phyloP scores from a whole-genome alignment of 1,140 invertebrate genomes.

The Ridgeia piscesae region DNA sequence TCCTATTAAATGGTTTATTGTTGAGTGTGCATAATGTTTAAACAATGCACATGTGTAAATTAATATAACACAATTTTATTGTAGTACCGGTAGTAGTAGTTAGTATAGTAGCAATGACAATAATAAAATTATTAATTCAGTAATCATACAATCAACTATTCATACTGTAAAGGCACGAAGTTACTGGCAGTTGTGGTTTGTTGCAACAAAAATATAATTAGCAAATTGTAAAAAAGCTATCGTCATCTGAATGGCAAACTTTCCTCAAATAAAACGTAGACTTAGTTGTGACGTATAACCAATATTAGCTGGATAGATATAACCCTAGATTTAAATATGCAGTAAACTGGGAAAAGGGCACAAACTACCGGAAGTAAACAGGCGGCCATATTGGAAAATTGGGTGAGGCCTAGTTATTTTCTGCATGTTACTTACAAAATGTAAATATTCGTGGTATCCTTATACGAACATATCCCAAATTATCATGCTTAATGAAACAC shows the following conservation, averaged over 20 bases:
- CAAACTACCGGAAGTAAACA: background rate
- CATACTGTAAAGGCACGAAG: too few species aligned
- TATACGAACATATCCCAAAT: background rate
- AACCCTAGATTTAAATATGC: too few species aligned
- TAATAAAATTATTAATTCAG: too few species aligned
- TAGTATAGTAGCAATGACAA: too few species aligned
- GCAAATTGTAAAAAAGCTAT: background rate
- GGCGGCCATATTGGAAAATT: background rate
- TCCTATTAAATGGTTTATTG: too few species aligned
- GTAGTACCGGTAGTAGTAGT: too few species aligned
- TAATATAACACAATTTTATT: too few species aligned
- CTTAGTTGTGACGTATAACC: background rate
- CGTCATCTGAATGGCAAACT: background rate
- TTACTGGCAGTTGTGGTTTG: background rate
- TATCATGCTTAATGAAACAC: background rate
- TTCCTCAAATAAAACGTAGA: background rate
- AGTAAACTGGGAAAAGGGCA: background rate
- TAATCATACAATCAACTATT: too few species aligned
- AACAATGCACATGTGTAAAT: too few species aligned
- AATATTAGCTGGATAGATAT: background rate
- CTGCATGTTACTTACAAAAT: background rate
- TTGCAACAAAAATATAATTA: background rate
- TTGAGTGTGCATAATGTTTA: too few species aligned
- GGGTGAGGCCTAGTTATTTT: background rate
- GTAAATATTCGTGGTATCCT: background rate